A percentile compares a stretch with the other conserved stretches of the same genome.
phyloP scores from a whole-genome alignment of 2,797 vertebrate genomes.

The Manis crassicaudata region DNA sequence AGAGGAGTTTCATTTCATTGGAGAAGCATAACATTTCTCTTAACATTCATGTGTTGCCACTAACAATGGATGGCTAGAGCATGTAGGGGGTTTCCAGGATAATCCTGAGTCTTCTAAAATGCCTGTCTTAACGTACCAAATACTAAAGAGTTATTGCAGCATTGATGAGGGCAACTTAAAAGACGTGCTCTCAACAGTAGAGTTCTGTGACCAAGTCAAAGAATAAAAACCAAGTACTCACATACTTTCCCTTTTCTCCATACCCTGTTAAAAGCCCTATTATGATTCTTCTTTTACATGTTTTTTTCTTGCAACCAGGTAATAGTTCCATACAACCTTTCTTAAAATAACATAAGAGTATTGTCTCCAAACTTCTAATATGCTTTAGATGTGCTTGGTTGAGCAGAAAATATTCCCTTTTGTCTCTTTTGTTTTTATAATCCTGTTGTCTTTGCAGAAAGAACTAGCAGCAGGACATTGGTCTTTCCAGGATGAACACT shows the following conservation, averaged over 20 bases:
- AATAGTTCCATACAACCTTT: not conserved
- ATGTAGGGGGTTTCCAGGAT: not conserved
- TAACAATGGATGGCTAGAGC: not conserved
- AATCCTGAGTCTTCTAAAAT: conserved; percentile 20
- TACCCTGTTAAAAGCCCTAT: not conserved
- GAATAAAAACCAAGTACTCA: not conserved
- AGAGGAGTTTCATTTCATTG: no score
- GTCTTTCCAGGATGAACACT: conserved; percentile 5
- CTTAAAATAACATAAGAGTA: conserved; percentile 39
- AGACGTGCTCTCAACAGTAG: not conserved
- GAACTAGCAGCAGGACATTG: not conserved
- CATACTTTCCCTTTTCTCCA: not conserved
- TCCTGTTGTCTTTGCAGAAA: conserved; percentile 41
- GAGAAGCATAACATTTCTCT: no score
- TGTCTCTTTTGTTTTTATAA: conserved; percentile 57
- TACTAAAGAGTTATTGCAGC: not conserved
- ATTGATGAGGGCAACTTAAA: not conserved
- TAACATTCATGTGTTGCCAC: not conserved
- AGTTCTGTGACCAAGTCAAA: not conserved
- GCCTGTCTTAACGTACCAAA: not conserved
- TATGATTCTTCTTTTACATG: not conserved
- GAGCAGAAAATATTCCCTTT: conserved; percentile 58
- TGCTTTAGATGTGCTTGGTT: conserved; percentile 44
- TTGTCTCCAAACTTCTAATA: conserved; percentile 39
- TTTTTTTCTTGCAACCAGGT: conserved; percentile 35